A percentile compares a stretch with the other conserved stretches of the same genome.
Conservation (phyloP, 2,888 invertebrate species). For the Lasioglossum oenotherae region DNA sequence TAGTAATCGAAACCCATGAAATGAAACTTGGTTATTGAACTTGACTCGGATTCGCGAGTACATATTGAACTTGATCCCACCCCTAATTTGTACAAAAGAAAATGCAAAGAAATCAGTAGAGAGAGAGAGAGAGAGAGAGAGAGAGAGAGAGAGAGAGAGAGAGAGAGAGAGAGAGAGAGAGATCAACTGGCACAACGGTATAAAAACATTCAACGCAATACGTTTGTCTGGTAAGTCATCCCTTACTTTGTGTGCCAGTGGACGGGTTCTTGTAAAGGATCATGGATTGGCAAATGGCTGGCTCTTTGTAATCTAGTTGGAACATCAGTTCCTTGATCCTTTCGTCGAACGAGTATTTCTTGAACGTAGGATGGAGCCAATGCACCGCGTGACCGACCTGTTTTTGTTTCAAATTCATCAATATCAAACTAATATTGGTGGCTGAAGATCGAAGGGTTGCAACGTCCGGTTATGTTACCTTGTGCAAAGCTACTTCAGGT, state of each 20-base stretch:
- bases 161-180: too few species aligned
- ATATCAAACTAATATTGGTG: neutral
- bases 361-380: constrained; percentile 91
- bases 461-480: constrained; percentile 85
- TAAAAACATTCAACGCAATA: neutral
- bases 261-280: constrained; percentile 98
- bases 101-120: too few species aligned
- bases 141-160: too few species aligned
- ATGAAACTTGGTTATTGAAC: too few species aligned
- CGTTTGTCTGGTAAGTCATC: neutral
- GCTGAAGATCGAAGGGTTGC: neutral
- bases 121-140: too few species aligned
- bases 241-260: constrained; percentile 93
- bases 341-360: constrained; percentile 92
- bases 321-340: constrained; percentile 92
- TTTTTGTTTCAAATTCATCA: neutral
- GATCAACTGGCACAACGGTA: too few species aligned
- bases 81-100: too few species aligned
- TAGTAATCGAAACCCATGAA: too few species aligned
- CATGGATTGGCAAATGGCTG: constrained; percentile 97
- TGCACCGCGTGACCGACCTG: constrained; percentile 95
- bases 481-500: constrained; percentile 89
- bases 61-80: too few species aligned
- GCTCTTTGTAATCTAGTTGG: constrained; percentile 90
- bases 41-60: too few species aligned